phyloP scores from a whole-genome alignment of 2,888 invertebrate species.

The Athrips mouffetella region DNA sequence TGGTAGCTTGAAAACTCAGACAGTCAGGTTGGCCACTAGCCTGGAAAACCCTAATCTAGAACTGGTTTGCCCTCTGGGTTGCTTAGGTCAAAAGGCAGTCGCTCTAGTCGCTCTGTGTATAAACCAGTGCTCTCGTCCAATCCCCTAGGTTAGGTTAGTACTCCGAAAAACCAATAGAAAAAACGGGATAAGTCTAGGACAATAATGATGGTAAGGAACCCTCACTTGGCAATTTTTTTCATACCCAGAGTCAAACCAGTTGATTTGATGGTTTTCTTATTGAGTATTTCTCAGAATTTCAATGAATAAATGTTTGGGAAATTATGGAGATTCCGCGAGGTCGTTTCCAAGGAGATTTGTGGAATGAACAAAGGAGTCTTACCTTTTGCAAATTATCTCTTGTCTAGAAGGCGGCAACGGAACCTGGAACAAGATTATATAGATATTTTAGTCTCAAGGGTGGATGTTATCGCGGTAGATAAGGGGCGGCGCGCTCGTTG shows the following conservation, averaged over 20 bases:
- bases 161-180: no score
- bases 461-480: conserved; percentile 33
- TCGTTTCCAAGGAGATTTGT: conserved; percentile 47
- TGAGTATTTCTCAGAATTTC: not conserved
- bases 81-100: no score
- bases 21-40: no score
- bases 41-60: no score
- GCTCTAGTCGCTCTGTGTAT: no score
- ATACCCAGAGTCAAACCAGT: not conserved
- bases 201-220: no score
- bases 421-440: conserved; percentile 63
- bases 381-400: conserved; percentile 71
- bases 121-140: no score
- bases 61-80: no score
- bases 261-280: conserved; percentile 6
- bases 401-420: conserved; percentile 56
- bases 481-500: conserved; percentile 24
- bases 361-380: conserved; percentile 52
- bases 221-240: no score
- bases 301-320: conserved; percentile 1
- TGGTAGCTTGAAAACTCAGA: no score
- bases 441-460: conserved; percentile 40
- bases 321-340: conserved; percentile 23
- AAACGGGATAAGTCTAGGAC: no score
- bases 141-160: no score